Evolutionary conservation across 2,113 vertebrate species (phyloP).

Genomic region (Suncus etruscus): DNA sequence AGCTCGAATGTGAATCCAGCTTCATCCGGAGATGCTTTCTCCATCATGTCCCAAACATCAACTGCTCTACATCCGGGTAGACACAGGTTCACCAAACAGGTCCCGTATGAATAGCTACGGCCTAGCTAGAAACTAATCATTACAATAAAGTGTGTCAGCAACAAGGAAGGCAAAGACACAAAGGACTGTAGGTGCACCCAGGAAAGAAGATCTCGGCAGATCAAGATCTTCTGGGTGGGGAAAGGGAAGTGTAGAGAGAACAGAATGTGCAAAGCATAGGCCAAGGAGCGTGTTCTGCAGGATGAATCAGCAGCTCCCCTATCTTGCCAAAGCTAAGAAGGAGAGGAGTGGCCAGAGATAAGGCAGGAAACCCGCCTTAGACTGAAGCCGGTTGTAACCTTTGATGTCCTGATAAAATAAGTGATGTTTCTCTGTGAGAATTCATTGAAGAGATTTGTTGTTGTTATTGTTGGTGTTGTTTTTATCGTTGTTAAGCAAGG

Average conservation of each 20-base stretch:
- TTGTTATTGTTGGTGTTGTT: no score
- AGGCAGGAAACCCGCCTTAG: not conserved
- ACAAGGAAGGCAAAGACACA: constrained; percentile 15
- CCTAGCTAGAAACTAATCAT: not conserved
- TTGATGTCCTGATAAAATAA: not conserved
- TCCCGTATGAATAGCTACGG: not conserved
- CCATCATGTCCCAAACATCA: not conserved
- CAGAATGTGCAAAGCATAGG: not conserved
- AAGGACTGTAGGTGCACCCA: not conserved
- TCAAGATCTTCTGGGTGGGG: not conserved
- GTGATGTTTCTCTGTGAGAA: not conserved
- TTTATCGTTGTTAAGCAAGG: not conserved
- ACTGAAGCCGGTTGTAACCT: not conserved
- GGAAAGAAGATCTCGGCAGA: not conserved
- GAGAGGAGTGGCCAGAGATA: not conserved
- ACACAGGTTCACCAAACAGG: not conserved
- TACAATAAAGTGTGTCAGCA: not conserved
- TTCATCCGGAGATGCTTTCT: not conserved
- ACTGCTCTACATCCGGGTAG: not conserved
- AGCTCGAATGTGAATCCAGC: constrained; percentile 32
- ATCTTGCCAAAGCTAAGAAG: not conserved
- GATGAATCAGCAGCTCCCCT: not conserved
- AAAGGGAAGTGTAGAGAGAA: not conserved
- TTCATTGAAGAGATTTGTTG: not conserved
- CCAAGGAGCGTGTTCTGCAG: not conserved